Conservation (phyloP, 2,113 vertebrate species). For the Poicephalus meyeri region DNA sequence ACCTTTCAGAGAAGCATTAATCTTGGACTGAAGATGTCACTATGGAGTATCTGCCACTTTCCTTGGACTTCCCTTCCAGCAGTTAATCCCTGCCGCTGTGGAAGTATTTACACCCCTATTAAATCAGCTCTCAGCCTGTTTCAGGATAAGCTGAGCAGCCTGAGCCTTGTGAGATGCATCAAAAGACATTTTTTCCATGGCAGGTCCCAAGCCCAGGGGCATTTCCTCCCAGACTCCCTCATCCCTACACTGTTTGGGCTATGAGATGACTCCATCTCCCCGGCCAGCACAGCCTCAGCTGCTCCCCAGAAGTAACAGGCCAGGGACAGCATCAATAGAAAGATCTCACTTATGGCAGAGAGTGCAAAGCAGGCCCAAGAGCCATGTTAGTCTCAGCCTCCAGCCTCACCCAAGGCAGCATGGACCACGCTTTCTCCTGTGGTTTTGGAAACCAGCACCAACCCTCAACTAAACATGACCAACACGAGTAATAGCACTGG, state of each 20-base stretch:
- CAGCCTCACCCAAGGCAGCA: background rate
- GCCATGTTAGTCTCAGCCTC: background rate
- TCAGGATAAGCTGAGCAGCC: background rate
- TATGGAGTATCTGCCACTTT: background rate
- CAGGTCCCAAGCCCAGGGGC: background rate
- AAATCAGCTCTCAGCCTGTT: background rate
- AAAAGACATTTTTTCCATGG: background rate
- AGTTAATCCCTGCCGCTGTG: background rate
- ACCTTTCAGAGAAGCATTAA: background rate
- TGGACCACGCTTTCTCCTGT: rapidly evolving
- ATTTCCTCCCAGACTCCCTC: background rate
- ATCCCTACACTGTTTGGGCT: background rate
- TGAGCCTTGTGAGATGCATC: background rate
- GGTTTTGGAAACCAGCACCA: background rate
- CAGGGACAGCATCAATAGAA: background rate
- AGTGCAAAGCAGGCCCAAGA: background rate
- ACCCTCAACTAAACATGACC: background rate
- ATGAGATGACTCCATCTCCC: rapidly evolving
- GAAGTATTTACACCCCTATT: background rate
- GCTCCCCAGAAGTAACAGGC: background rate
- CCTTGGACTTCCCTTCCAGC: background rate
- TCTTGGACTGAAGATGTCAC: background rate
- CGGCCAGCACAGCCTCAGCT: background rate
- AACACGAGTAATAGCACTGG: background rate
- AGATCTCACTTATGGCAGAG: background rate